phyloP scores from a whole-genome alignment of 2,113 vertebrate genomes.

The Oryzias celebensis region DNA sequence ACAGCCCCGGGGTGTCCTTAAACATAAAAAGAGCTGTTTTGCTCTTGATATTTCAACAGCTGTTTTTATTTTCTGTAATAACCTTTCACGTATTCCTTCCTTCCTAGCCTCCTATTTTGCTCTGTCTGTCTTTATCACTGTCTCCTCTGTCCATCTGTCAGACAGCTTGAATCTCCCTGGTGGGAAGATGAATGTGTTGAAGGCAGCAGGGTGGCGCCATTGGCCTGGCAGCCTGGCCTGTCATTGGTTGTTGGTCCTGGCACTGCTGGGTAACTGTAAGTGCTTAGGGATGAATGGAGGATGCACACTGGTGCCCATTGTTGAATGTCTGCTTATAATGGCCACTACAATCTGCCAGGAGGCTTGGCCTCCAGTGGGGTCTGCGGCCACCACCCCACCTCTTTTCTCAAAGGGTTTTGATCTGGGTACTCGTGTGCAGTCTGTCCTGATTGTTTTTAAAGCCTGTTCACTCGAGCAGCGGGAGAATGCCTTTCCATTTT shows the following conservation, averaged over 20 bases:
- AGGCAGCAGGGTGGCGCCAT: constrained; percentile 59
- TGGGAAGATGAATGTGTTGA: constrained; percentile 70
- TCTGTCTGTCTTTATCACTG: constrained; percentile 41
- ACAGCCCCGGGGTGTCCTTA: constrained; percentile 53
- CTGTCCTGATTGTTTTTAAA: not conserved
- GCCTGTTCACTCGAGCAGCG: too few relatives aligned
- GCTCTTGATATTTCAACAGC: constrained; percentile 11
- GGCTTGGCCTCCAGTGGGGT: constrained; percentile 50
- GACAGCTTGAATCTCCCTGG: constrained; percentile 53
- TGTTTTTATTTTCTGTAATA: not conserved
- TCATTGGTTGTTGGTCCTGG: constrained; percentile 59
- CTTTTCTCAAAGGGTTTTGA: constrained; percentile 24
- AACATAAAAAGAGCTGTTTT: constrained; percentile 48
- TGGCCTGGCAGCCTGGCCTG: constrained; percentile 45
- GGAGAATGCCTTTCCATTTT: too few relatives aligned
- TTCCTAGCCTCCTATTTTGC: constrained; percentile 43
- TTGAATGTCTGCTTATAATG: constrained; percentile 58
- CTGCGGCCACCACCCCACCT: constrained; percentile 3
- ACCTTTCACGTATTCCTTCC: constrained; percentile 20
- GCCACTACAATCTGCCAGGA: constrained; percentile 64
- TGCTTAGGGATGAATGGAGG: constrained; percentile 68
- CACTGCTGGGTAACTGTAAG: constrained; percentile 62
- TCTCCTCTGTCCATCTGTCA: constrained; percentile 48
- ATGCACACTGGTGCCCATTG: constrained; percentile 69
- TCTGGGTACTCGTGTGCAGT: constrained; percentile 6